Evolutionary conservation across 2,113 vertebrate genomes (phyloP).

Genomic region (Eonycteris spelaea): DNA sequence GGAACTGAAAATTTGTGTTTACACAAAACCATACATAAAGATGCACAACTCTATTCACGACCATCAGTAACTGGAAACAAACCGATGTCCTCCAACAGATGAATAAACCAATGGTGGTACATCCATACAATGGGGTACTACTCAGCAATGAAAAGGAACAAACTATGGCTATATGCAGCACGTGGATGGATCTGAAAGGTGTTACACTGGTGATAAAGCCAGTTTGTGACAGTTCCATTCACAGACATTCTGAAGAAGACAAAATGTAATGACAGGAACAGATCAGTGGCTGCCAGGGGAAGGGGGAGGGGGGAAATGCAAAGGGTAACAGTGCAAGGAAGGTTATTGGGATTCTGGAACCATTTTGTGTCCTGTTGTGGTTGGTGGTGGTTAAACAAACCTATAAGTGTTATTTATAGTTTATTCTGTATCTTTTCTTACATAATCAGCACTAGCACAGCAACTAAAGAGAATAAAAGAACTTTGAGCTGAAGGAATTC

Average conservation of each 20-base stretch:
- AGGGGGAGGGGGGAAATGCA: rapidly evolving
- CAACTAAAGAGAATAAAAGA: not conserved
- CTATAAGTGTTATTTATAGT: not conserved
- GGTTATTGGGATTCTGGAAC: not conserved
- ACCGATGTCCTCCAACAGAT: not conserved
- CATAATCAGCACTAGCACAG: not conserved
- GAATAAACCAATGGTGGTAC: not conserved
- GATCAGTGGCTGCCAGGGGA: not conserved
- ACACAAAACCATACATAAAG: not conserved
- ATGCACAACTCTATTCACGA: not conserved
- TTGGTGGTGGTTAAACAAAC: not conserved
- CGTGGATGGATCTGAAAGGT: not conserved
- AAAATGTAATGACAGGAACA: not conserved
- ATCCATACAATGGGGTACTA: not conserved
- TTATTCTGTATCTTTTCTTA: not conserved
- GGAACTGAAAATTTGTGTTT: not conserved
- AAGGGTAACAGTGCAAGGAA: not conserved
- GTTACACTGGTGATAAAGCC: not conserved
- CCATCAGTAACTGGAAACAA: not conserved
- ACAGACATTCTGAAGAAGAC: not conserved
- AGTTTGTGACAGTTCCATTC: not conserved
- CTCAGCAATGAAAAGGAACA: not conserved
- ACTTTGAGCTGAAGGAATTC: not conserved
- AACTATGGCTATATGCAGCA: rapidly evolving
- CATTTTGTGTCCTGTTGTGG: not conserved